Conservation (phyloP, 2,113 vertebrate genomes). For the Eurypyga helias region DNA sequence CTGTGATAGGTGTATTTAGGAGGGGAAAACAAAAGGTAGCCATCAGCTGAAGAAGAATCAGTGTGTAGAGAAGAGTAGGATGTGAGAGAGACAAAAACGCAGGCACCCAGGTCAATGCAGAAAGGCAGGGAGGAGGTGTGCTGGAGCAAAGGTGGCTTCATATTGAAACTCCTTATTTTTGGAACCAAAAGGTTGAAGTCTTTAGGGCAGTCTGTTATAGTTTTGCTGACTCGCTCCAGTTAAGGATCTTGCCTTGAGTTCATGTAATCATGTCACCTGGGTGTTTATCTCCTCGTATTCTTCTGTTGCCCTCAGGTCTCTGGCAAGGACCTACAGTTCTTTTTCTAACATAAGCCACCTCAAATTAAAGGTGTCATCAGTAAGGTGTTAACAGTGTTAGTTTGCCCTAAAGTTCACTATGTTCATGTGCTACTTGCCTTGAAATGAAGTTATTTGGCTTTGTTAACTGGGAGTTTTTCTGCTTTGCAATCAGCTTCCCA, state of each 20-base stretch:
- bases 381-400: neutral
- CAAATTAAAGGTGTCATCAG: neutral
- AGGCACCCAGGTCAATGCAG: no score
- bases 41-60: no score
- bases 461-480: neutral
- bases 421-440: neutral
- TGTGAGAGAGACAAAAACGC: no score
- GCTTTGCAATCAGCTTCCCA: neutral
- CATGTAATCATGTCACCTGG: neutral
- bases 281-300: neutral
- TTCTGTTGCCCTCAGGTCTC: neutral
- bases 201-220: neutral
- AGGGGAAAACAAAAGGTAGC: no score
- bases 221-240: neutral
- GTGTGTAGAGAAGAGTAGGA: no score
- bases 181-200: neutral
- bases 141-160: neutral
- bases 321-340: neutral
- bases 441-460: neutral
- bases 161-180: neutral
- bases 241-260: neutral
- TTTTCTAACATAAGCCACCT: neutral
- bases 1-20: no score
- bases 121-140: no score
- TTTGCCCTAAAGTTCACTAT: neutral